Evolutionary conservation across 2,113 vertebrate species (phyloP), one percentile per base, ranked within the genome.

Genomic region (Lepus europaeus): DNA sequence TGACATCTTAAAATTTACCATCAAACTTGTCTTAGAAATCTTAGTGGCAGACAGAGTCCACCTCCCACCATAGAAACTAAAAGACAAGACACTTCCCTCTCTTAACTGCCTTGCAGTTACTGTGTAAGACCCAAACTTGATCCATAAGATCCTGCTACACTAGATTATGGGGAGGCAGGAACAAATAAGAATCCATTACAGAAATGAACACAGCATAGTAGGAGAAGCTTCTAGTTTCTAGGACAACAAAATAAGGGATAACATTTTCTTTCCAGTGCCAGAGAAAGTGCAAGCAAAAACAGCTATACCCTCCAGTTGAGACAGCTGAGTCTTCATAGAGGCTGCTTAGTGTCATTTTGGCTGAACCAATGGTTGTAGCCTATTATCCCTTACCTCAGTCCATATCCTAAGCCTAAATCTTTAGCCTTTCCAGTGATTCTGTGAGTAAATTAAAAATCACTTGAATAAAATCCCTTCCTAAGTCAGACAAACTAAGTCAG

Each of bases 401-500:
- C 45, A 39, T 39, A 70, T 14, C 72, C 79, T 72, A 11, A 82
- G 20, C 51, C 70, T 89, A 33, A 4, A 70, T 49, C 31, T 51
- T 22, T 12, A 80, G 3, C 13, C 11, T 73, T 59, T n/a, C 14
- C 33, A 61, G 45, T 6, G 66, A 90, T n/a, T 73, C 17, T 64
- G 31, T 69, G 49, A 79, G 31, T 19, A 83, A 31, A 83, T 33
- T 13, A 83, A 4, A 45, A 20, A 76, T 74, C 66, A 82, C 64
- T 83, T 89, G 80, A 61, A 93, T 59, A 72, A 84, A 91, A 39
- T 36, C 5, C 11, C 86, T 94, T 76, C 33, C 72, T 70, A 90
- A 49, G 20, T 69, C 31, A 89, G 76, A 66, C 51, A 91, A 7
- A 83, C 45, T 45, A 45, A 45, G 45, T 45, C 56, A 10, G 61